These are phyloP conservation scores for Halocynthia aurantium DNA, from an alignment of 23 tunicate genomes.

Conservation along the genomic window DNA sequence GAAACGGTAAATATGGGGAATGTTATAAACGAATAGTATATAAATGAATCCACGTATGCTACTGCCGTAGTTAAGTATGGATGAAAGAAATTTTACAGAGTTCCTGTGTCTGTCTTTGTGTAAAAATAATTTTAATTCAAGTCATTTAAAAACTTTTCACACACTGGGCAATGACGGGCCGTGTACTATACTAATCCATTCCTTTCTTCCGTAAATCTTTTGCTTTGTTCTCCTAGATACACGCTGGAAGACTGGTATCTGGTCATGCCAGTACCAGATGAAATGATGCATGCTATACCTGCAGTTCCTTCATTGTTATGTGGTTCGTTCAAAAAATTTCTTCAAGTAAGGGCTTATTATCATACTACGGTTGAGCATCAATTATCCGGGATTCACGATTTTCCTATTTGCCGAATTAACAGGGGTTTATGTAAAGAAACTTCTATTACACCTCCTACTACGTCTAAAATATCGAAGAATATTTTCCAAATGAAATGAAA, in stretches of 20 bases:
- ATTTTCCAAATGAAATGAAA: no score
- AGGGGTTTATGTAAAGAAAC: no score
- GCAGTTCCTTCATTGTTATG: constrained; percentile 35
- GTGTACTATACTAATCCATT: neutral
- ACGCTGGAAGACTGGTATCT: constrained; percentile 91
- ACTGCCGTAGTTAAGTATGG: neutral
- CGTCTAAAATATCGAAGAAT: no score
- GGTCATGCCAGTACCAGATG: constrained; percentile 83
- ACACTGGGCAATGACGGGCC: no score
- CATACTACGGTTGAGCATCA: neutral
- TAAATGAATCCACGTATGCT: neutral
- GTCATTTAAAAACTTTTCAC: neutral
- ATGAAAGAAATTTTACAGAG: neutral
- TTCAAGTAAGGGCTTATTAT: neutral
- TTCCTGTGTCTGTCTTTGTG: neutral
- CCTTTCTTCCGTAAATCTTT: neutral
- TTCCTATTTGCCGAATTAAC: no score
- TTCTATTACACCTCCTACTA: no score
- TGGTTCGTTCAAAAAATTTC: constrained; percentile 47
- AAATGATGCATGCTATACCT: constrained; percentile 60
- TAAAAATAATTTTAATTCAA: neutral
- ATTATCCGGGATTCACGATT: no score
- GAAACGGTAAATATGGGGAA: constrained; percentile 39
- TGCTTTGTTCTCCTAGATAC: constrained; percentile 28
- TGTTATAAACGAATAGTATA: neutral